Base-by-base conservation (phyloP, 2,888 invertebrate genomes). In the Penaeus monodon region DNA sequence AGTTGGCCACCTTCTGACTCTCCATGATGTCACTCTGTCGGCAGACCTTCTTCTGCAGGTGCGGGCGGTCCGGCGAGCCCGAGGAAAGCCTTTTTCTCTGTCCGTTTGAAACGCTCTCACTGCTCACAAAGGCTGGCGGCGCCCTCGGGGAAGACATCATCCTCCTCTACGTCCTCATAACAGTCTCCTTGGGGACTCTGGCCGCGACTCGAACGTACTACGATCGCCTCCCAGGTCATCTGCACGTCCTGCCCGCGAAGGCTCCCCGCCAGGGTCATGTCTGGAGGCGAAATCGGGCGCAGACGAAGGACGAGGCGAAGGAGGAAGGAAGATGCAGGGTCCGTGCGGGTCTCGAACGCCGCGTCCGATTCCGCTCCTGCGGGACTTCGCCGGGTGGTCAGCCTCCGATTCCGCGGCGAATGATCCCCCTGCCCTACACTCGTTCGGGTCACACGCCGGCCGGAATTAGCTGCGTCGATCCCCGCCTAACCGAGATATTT, bases 1-100 rank as follows among this genome's bases (percentile, higher is more conserved):
- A 94, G 91, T 94, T 94, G 80, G 96, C 96, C 93, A 96, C 81
- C 27, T 88, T 88, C 78, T 90, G 88, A 70, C 81, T 88, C 77
- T 90, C 90, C 88, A 89, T 89, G 80, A 88, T 89, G 85, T 90
- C 86, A 64, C 77, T 64, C 74, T 86, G 77, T 73, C 79, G 38
- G 66, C 88, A 84, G 66, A 88, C 64, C 79, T 81, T 88, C 77
- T 88, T 88, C 22, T 84, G 88, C 57, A 84, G 57, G 44, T 83
- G 87, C 49, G 84, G 83, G 63, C 79, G 84, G 68, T 83, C 84
- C 49, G 88, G 81, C 17, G 88, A n/a, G 27, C 74, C 80, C 27
- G 88, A 84, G 17, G 84, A 80, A 76, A 81, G 80, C 80, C 88
- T 84, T 76, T 88, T 88, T 65, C 87, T 88, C 79, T 87, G 87